Conservation (phyloP, 2,888 invertebrate genomes). For the Thereva nobilitata region DNA sequence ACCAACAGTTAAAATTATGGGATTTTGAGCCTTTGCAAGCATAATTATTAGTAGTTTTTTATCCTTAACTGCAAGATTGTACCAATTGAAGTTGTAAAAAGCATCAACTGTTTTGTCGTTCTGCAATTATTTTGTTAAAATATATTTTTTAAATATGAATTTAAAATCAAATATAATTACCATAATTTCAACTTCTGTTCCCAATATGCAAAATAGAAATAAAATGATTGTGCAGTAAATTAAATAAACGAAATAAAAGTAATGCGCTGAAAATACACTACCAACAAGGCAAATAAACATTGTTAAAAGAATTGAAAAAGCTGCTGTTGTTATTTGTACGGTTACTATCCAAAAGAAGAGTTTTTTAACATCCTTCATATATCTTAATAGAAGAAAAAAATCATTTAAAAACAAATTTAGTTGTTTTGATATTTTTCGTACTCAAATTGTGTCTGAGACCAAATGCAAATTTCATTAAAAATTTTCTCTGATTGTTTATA, state of each 20-base stretch:
- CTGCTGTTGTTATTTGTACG: background rate
- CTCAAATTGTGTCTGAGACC: background rate
- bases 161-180: background rate
- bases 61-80: background rate
- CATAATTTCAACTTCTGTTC: background rate
- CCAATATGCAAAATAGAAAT: background rate
- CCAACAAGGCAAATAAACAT: background rate
- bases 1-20: background rate
- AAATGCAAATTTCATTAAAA: background rate
- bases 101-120: background rate
- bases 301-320: background rate
- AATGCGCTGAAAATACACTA: background rate
- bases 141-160: background rate
- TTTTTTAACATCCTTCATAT: background rate
- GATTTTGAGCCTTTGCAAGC: background rate
- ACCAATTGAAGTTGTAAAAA: conserved; percentile 15
- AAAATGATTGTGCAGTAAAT: background rate
- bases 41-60: conserved; percentile 5
- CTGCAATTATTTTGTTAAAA: background rate
- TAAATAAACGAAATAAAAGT: background rate
- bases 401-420: too few relatives aligned
- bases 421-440: background rate
- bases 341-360: conserved; percentile 1
- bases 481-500: background rate
- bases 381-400: too few relatives aligned